Evolutionary conservation across 2,888 invertebrate genomes (phyloP).

Genomic region (Leucania comma): DNA sequence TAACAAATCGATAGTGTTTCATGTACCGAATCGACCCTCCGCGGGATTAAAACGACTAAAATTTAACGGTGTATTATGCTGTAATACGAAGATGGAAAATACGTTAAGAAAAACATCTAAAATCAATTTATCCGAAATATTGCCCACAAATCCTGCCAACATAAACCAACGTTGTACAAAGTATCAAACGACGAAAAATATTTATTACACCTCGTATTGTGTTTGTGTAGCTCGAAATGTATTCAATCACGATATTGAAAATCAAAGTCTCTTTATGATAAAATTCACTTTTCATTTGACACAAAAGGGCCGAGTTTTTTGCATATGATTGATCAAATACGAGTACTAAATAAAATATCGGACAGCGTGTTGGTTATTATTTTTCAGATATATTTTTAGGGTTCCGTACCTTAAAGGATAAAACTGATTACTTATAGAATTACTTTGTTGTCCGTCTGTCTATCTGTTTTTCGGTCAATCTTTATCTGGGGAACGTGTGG

Average conservation of each 20-base stretch:
- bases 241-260: slow-evolving; percentile 1
- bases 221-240: slow-evolving; percentile 1
- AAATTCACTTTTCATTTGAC: not conserved
- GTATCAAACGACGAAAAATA: not conserved
- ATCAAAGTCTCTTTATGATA: slow-evolving; percentile 3
- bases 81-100: no score
- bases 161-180: not conserved
- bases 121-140: not conserved
- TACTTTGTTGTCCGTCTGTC: no score
- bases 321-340: not conserved
- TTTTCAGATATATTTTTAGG: not conserved
- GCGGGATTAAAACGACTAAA: no score
- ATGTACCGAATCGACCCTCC: no score
- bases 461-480: no score
- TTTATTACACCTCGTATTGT: not conserved
- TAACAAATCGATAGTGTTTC: no score
- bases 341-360: not conserved
- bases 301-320: not conserved
- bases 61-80: no score
- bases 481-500: no score
- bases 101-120: no score
- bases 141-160: not conserved
- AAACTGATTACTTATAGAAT: no score
- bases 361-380: no score
- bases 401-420: no score